Base-by-base conservation (phyloP, 53 echinoderm and acorn worm genomes). In the Holothuria leucospilota region DNA sequence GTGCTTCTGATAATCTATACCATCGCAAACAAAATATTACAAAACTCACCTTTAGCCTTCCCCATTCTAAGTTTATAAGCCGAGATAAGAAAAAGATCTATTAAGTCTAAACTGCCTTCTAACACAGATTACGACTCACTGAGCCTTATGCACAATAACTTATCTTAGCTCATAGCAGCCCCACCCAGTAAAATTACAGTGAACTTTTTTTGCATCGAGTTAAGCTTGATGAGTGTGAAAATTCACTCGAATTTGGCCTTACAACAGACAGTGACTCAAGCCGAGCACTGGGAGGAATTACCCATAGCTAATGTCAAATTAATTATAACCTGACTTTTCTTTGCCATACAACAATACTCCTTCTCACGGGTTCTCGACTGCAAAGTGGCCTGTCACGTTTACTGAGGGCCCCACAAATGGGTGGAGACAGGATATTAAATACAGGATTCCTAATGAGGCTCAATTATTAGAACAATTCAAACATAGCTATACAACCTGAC, bases 181-280 rank as follows among this genome's bases (percentile, higher is more conserved):
- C 72, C 72, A 72, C 72, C 72, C 72, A 49, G 29, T n/a, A 39
- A 41, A 72, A 39, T 72, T 72, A 72, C 23, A 20, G 39, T 72
- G 72, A 41, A 39, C 34, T 38, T 38, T 72, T 72, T 13, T 46
- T 38, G 72, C 39, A 23, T 39, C 11, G 20, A 38, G 46, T 39
- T 72, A 72, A 72, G 72, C 39, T 46, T 39, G 72, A 72, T 46
- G 72, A 72, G 72, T 72, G 72, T 72, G 49, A 39, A 72, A 41
- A 23, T 39, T 39, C 46, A 23, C 23, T 72, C 72, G 8, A 10
- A 23, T 72, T 72, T 72, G 49, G 72, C 72, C 39, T 23, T 41
- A 46, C 38, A 16, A 72, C 39, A 2, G 72, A 41, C 72, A 46
- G 72, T 72, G 72, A 72, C 72, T 72, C 72, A 72, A 20, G 28